A percentile compares a stretch with the other conserved stretches of the same genome.
Evolutionary conservation across 1,140 invertebrate species (phyloP).

Genomic region (Microvelia longipes): DNA sequence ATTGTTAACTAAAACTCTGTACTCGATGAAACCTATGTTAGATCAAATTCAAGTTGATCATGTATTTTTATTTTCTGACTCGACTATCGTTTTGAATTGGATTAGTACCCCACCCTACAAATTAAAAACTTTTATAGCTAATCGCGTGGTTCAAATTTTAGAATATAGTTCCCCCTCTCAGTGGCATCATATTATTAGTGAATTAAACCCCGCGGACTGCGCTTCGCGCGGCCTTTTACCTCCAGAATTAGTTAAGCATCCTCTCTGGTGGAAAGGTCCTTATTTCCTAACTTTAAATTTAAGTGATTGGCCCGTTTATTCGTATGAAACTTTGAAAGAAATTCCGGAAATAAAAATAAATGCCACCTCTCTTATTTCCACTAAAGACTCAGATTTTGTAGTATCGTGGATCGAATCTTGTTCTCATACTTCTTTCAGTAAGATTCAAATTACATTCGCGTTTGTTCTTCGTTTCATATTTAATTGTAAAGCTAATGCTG

Average conservation of each 20-base stretch:
- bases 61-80: slow-evolving; percentile 12
- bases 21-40: neutral
- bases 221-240: slow-evolving; percentile 12
- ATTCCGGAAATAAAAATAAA: no score
- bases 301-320: slow-evolving; percentile 4
- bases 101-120: slow-evolving; percentile 13
- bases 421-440: no score
- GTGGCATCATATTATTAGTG: slow-evolving; percentile 13
- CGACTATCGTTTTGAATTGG: slow-evolving; percentile 13
- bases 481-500: no score
- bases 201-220: slow-evolving; percentile 17
- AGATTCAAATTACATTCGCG: no score
- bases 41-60: neutral
- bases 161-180: neutral
- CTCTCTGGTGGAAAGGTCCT: slow-evolving; percentile 19
- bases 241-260: slow-evolving; percentile 4
- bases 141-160: slow-evolving; percentile 18
- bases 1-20: slow-evolving; percentile 20
- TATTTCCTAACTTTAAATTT: slow-evolving; percentile 7
- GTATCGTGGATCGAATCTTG: no score
- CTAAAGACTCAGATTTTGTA: no score
- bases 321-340: no score
- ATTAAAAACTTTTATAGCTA: slow-evolving; percentile 25
- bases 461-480: no score
- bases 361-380: no score